Evolutionary conservation across 2,113 vertebrate species (phyloP).

Genomic region (Datnioides undecimradiatus): DNA sequence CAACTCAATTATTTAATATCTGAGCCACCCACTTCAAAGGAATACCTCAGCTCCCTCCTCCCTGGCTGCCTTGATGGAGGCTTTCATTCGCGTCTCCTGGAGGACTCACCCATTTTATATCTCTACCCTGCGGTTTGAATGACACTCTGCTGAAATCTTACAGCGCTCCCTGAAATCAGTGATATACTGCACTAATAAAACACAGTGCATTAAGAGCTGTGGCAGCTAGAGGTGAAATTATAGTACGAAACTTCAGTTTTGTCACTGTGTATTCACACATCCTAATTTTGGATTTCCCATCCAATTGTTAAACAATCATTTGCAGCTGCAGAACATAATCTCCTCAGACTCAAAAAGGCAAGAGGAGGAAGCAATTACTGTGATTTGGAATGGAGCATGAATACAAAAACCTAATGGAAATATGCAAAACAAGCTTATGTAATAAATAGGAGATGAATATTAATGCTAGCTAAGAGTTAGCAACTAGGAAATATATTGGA

Average conservation of each 20-base stretch:
- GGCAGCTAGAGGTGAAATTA: slow-evolving; percentile 48
- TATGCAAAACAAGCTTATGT: slow-evolving; percentile 66
- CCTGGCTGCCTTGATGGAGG: slow-evolving; percentile 67
- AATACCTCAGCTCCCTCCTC: slow-evolving; percentile 68
- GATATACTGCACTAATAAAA: slow-evolving; percentile 61
- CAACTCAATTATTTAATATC: slow-evolving; percentile 86
- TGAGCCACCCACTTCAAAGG: slow-evolving; percentile 81
- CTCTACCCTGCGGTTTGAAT: slow-evolving; percentile 67
- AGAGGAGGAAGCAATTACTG: slow-evolving; percentile 69
- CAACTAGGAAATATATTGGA: slow-evolving; percentile 23
- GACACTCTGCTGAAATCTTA: slow-evolving; percentile 67
- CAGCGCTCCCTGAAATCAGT: slow-evolving; percentile 62
- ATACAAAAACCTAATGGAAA: slow-evolving; percentile 55
- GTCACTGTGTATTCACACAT: slow-evolving; percentile 34
- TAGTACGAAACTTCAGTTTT: slow-evolving; percentile 51
- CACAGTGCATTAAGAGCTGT: slow-evolving; percentile 45
- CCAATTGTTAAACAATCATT: slow-evolving; percentile 58
- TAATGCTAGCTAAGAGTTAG: slow-evolving; percentile 35
- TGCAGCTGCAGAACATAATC: slow-evolving; percentile 62
- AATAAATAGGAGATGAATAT: slow-evolving; percentile 51
- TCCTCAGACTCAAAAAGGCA: slow-evolving; percentile 55
- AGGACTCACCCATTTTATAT: slow-evolving; percentile 74
- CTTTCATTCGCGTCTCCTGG: slow-evolving; percentile 73
- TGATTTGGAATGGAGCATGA: slow-evolving; percentile 54
- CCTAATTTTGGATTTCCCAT: slow-evolving; percentile 54